Base-by-base conservation (phyloP, 2,113 vertebrate genomes). In the Microcebus tavaratra region DNA sequence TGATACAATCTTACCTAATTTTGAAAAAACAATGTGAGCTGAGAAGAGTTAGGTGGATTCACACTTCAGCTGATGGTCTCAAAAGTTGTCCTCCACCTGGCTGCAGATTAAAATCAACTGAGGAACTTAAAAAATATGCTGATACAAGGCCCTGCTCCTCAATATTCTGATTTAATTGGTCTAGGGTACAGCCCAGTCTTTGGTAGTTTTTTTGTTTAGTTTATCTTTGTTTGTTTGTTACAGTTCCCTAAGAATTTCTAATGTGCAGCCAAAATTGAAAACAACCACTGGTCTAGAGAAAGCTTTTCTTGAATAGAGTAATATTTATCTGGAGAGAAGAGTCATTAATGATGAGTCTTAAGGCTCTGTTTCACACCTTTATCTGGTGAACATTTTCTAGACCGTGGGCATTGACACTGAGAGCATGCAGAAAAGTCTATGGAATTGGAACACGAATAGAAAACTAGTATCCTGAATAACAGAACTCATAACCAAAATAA, bases 401-500 rank as follows among this genome's bases (percentile, higher is more conserved):
- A 85, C 4, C 45, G 45, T 89, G 73, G 36, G 65, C 42, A 45
- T 29, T 83, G 21, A 83, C n/a, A 17, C 31, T 34, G 34, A 68
- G 18, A 85, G 76, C 31, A 73, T 3, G 36, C 73, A 73, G 29
- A 57, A 67, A 90, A 84, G 29, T 65, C 59, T 92, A 53, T 59
- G 39, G 84, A 79, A n/a, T 4, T 88, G 31, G 17, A 96, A 88
- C n/a, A n/a, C 31, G 59, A 91, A 50, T 42, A 36, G 75, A 85
- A 89, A 96, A 67, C 17, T 25, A 57, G 29, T 57, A 55, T 25
- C 39, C 68, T 81, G 39, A 27, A 63, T 48, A 76, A 97, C 53
- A 91, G 83, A 92, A 95, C 82, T 78, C 15, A 42, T 94, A 85
- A 88, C 34, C 25, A 85, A 81, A 96, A 88, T 55, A 81, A 96